phyloP scores from a whole-genome alignment of 2,113 vertebrate genomes.

The Prunella himalayana region DNA sequence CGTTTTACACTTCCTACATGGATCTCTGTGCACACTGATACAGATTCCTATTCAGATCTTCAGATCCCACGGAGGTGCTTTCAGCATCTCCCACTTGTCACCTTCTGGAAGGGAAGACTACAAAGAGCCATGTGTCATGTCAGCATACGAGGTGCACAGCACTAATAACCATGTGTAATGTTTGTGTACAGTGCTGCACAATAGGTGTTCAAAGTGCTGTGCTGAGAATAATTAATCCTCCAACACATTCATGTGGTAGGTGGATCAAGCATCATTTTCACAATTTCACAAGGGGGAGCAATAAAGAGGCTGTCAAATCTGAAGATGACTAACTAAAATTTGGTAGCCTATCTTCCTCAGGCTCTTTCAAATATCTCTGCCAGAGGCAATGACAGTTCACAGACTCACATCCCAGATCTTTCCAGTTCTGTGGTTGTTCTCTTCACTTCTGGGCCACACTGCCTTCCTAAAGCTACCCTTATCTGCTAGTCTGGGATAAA shows the following conservation, averaged over 20 bases:
- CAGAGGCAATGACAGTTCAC: neutral
- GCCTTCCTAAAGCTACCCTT: neutral
- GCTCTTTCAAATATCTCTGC: neutral
- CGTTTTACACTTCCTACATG: neutral
- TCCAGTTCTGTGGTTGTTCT: neutral
- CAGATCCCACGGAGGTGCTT: neutral
- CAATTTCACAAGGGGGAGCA: neutral
- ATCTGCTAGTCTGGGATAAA: neutral
- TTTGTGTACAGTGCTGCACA: neutral
- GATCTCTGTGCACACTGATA: neutral
- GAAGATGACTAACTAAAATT: neutral
- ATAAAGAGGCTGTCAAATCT: constrained; percentile 23
- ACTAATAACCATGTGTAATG: neutral
- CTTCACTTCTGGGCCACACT: neutral
- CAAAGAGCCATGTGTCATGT: neutral
- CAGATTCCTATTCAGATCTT: neutral
- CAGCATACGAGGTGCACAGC: neutral
- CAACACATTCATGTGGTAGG: neutral
- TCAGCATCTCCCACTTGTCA: neutral
- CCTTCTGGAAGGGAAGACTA: neutral
- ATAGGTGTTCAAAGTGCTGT: neutral
- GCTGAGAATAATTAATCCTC: constrained; percentile 31
- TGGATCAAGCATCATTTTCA: constrained; percentile 21
- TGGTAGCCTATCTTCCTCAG: neutral
- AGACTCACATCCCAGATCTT: neutral